A percentile compares a stretch with the other conserved stretches of the same genome.
Evolutionary conservation across 1,140 invertebrate genomes (phyloP).

Genomic region (Elysia chlorotica): DNA sequence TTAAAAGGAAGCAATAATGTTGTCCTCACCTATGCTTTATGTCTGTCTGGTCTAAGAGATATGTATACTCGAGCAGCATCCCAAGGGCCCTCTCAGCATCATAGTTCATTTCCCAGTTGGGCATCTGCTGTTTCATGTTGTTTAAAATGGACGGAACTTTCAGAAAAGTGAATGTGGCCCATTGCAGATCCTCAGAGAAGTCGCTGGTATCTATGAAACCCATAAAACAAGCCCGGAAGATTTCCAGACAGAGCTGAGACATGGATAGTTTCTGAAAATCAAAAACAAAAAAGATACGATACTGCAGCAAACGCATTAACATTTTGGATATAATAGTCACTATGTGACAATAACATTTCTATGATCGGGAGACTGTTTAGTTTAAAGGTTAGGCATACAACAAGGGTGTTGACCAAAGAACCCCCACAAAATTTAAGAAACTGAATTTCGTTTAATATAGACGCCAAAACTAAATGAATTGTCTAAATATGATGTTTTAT

Average conservation of each 20-base stretch:
- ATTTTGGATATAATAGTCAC: too few relatives aligned
- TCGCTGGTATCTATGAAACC: constrained; percentile 74
- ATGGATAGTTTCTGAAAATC: constrained; percentile 49
- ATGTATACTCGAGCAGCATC: constrained; percentile 75
- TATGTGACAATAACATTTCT: too few relatives aligned
- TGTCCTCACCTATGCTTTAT: constrained; percentile 75
- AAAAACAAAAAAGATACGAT: too few relatives aligned
- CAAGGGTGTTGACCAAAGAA: too few relatives aligned
- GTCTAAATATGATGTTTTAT: too few relatives aligned
- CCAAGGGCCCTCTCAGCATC: constrained; percentile 84
- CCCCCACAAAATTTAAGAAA: too few relatives aligned
- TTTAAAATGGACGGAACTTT: constrained; percentile 68
- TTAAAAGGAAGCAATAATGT: too few relatives aligned
- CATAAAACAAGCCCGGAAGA: constrained; percentile 85
- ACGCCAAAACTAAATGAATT: too few relatives aligned
- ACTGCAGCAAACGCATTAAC: too few relatives aligned
- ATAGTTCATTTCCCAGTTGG: constrained; percentile 34
- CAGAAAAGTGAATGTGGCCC: constrained; percentile 91
- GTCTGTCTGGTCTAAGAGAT: constrained; percentile 87
- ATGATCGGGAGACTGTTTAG: too few relatives aligned
- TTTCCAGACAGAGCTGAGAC: constrained; percentile 78
- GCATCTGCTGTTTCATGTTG: constrained; percentile 42
- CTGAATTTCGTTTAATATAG: too few relatives aligned
- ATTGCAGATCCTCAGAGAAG: constrained; percentile 82
- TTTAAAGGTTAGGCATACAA: too few relatives aligned